phyloP scores from a whole-genome alignment of 1,140 invertebrate species.

The Oryzaephilus surinamensis region DNA sequence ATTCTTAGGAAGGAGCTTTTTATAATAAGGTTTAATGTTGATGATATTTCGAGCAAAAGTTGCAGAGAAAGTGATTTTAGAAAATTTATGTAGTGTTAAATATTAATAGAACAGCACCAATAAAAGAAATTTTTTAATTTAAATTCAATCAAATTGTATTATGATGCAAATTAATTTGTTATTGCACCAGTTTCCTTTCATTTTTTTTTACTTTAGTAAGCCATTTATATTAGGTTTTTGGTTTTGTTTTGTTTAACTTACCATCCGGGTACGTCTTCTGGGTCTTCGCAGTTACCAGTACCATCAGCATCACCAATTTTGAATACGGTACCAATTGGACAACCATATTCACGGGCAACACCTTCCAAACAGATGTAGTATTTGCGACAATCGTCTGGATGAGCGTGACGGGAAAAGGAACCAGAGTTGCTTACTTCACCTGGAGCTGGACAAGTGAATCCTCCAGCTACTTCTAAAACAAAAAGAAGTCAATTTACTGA shows the following conservation, averaged over 20 bases:
- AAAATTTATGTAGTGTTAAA: too few relatives aligned
- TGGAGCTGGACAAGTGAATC: constrained; percentile 76
- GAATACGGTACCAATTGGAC: constrained; percentile 91
- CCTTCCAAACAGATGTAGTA: constrained; percentile 90
- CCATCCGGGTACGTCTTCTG: constrained; percentile 90
- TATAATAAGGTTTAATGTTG: too few relatives aligned
- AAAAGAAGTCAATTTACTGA: not conserved
- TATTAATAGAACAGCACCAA: too few relatives aligned
- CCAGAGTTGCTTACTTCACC: constrained; percentile 70
- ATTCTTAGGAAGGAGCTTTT: too few relatives aligned
- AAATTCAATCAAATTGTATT: too few relatives aligned
- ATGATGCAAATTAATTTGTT: too few relatives aligned
- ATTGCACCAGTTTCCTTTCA: too few relatives aligned
- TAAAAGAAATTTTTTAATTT: too few relatives aligned
- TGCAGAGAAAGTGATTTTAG: too few relatives aligned
- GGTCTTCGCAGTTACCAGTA: constrained; percentile 84
- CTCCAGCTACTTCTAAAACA: constrained; percentile 72
- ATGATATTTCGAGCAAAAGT: too few relatives aligned
- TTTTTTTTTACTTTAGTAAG: too few relatives aligned
- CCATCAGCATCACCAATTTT: constrained; percentile 84
- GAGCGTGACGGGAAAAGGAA: constrained; percentile 87
- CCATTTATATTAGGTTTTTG: too few relatives aligned
- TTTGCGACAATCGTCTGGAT: constrained; percentile 89
- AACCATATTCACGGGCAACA: constrained; percentile 84
- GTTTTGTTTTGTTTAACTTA: constrained; percentile 42